Percentiles rank a stretch among this genome's conserved stretches.
These are phyloP conservation scores for Crypturellus tataupa DNA, from an alignment of 2,797 vertebrate species.

Conservation along the genomic window DNA sequence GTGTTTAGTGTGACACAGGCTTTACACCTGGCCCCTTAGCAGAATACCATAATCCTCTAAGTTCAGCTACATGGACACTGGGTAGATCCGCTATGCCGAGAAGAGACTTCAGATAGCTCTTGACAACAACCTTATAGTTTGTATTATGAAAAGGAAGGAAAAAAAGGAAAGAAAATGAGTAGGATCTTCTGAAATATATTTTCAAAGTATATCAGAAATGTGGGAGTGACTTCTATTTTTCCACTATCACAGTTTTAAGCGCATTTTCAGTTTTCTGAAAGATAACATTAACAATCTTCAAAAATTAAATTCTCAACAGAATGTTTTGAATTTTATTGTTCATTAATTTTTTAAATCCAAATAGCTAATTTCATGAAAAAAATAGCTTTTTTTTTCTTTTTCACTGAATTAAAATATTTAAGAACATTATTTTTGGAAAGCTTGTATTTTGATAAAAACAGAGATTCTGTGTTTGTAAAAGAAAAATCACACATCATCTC, in stretches of 20 bases:
- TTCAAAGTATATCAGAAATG: neutral
- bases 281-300: neutral
- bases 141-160: neutral
- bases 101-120: neutral
- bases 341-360: neutral
- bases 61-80: neutral
- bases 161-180: neutral
- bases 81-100: neutral
- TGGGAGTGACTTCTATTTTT: neutral
- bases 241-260: neutral
- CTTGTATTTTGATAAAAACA: neutral
- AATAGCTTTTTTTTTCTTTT: fast-evolving
- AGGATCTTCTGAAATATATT: neutral
- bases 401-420: neutral
- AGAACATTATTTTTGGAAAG: neutral
- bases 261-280: neutral
- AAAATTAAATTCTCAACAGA: neutral
- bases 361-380: neutral
- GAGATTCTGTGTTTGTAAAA: neutral
- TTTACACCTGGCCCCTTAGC: neutral
- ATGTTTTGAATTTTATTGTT: neutral
- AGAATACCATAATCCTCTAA: neutral
- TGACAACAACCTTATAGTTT: neutral
- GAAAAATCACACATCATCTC: neutral
- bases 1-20: neutral